phyloP scores from a whole-genome alignment of 2,113 vertebrate genomes.

The Hymenochirus boettgeri region DNA sequence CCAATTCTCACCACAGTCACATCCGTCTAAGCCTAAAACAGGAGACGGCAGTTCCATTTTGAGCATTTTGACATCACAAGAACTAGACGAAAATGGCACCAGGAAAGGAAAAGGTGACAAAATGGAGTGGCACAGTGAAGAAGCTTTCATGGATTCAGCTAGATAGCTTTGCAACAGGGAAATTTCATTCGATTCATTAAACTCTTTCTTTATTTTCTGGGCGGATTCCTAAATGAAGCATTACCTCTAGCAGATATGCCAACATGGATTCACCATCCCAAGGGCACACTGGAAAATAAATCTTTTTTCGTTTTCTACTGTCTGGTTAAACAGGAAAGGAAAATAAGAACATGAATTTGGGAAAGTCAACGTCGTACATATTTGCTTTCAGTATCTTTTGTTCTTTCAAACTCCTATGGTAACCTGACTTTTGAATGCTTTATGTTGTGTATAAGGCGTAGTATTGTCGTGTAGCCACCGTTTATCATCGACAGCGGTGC shows the following conservation, averaged over 20 bases:
- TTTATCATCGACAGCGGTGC: constrained; percentile 6
- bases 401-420: not conserved
- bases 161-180: too few species aligned
- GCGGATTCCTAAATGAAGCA: not conserved
- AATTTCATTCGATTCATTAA: too few species aligned
- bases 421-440: constrained; percentile 10
- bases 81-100: not conserved
- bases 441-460: not conserved
- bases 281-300: not conserved
- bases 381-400: not conserved
- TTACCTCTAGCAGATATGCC: not conserved
- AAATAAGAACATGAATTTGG: not conserved
- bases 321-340: not conserved
- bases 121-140: not conserved
- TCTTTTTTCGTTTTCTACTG: not conserved
- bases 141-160: too few species aligned
- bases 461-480: not conserved
- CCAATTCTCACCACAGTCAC: too few species aligned
- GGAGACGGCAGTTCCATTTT: not conserved
- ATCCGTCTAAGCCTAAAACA: not conserved
- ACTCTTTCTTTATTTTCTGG: too few species aligned
- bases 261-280: not conserved
- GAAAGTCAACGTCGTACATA: constrained; percentile 5
- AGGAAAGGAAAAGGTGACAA: not conserved
- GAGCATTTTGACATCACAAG: not conserved